Conservation (phyloP, 2,797 vertebrate species). For the Glossophaga mutica region DNA sequence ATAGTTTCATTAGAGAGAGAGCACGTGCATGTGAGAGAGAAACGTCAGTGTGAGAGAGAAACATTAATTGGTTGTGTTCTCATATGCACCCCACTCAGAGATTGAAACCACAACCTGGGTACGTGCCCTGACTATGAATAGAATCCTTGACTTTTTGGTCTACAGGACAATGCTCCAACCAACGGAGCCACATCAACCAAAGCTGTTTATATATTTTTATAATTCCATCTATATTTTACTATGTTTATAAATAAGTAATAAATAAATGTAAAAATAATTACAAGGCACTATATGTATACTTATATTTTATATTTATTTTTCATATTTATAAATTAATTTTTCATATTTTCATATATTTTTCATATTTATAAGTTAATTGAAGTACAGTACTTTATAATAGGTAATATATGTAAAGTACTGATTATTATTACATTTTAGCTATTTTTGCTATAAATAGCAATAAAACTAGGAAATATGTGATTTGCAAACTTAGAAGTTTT, state of each 20-base stretch:
- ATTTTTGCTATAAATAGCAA: not conserved
- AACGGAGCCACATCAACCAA: not conserved
- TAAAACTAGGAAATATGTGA: not conserved
- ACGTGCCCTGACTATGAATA: not conserved
- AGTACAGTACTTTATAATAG: not conserved
- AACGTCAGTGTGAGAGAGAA: not conserved
- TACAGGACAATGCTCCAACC: not conserved
- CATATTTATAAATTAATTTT: not conserved
- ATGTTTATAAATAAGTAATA: not conserved
- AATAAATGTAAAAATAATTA: not conserved
- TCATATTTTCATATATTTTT: not conserved
- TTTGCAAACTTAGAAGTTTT: not conserved
- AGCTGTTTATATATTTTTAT: not conserved
- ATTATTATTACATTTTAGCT: not conserved
- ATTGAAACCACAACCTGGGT: not conserved
- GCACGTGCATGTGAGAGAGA: no score
- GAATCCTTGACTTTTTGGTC: not conserved
- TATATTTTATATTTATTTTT: not conserved
- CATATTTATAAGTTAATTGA: not conserved
- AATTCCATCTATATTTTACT: not conserved
- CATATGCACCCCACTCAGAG: fast-evolving
- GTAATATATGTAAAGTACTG: not conserved
- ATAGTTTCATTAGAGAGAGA: no score
- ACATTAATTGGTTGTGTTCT: not conserved
- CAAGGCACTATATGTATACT: not conserved